Evolutionary conservation across 2,797 vertebrate genomes (phyloP).

Genomic region (Sebastes flavidus): DNA sequence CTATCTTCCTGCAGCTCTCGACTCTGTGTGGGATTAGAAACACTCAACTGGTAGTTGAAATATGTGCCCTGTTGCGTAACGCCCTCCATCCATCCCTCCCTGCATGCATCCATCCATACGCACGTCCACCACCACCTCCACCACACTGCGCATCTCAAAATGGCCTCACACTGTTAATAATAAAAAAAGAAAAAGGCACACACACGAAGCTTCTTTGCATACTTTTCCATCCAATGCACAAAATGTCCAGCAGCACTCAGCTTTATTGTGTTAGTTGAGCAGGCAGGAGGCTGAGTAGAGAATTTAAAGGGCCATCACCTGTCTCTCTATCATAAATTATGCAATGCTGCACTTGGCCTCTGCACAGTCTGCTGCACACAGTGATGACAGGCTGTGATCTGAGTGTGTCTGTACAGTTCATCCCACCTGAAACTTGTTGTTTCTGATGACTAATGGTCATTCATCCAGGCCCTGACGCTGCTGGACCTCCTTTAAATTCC

Average conservation of each 20-base stretch:
- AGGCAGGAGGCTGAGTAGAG: background rate
- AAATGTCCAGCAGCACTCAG: background rate
- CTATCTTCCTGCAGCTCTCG: rapidly evolving
- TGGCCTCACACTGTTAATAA: slow-evolving; percentile 10
- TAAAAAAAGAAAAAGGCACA: background rate
- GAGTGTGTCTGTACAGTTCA: background rate
- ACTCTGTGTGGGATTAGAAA: background rate
- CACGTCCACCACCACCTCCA: background rate
- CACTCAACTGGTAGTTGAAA: slow-evolving; percentile 35
- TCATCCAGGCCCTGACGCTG: background rate
- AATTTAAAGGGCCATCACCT: background rate
- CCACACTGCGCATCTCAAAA: slow-evolving; percentile 25
- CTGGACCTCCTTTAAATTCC: background rate
- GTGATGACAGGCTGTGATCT: background rate
- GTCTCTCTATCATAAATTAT: background rate
- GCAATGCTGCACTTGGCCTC: background rate
- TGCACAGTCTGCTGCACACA: background rate
- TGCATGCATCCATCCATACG: background rate
- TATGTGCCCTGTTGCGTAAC: slow-evolving; percentile 36
- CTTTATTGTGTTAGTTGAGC: background rate
- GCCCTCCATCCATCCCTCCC: background rate
- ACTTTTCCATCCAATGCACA: background rate
- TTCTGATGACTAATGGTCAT: background rate
- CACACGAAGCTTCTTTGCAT: background rate
- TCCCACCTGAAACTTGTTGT: background rate